Percentiles rank a stretch among this genome's conserved stretches.
These are phyloP conservation scores for Lathronympha strigana DNA, from an alignment of 2,888 invertebrate genomes.

Conservation along the genomic window DNA sequence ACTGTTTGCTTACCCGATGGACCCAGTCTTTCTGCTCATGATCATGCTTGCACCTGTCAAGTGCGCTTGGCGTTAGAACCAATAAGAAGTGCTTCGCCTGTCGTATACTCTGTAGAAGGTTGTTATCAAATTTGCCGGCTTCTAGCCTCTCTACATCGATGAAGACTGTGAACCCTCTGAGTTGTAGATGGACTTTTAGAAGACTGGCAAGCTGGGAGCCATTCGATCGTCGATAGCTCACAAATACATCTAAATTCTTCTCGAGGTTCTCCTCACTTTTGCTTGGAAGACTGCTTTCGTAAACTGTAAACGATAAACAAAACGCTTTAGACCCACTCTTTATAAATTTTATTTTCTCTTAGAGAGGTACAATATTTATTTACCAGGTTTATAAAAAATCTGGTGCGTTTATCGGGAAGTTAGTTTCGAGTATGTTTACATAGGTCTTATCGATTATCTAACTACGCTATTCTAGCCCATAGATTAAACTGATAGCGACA, in stretches of 20 bases:
- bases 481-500: constrained; percentile 15
- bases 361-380: no score
- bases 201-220: constrained; percentile 98
- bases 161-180: constrained; percentile 98
- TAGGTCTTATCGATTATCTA: constrained; percentile 19
- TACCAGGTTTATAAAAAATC: no score
- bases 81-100: constrained; percentile 98
- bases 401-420: constrained; percentile 2
- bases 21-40: constrained; percentile 99
- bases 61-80: constrained; percentile 96
- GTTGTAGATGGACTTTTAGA: constrained; percentile 97
- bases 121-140: constrained; percentile 99
- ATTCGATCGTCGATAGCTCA: constrained; percentile 98
- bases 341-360: neutral
- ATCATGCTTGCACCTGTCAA: constrained; percentile 97
- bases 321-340: neutral
- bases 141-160: constrained; percentile 99
- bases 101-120: constrained; percentile 97
- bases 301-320: constrained; percentile 68
- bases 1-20: constrained; percentile 92
- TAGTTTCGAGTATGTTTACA: constrained; percentile 5
- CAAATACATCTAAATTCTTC: constrained; percentile 98
- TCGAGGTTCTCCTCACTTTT: constrained; percentile 91
- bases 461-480: constrained; percentile 19
- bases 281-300: constrained; percentile 87